These are phyloP conservation scores for Drosophila borborema DNA, from an alignment of 2,888 invertebrate species.

Conservation along the genomic window DNA sequence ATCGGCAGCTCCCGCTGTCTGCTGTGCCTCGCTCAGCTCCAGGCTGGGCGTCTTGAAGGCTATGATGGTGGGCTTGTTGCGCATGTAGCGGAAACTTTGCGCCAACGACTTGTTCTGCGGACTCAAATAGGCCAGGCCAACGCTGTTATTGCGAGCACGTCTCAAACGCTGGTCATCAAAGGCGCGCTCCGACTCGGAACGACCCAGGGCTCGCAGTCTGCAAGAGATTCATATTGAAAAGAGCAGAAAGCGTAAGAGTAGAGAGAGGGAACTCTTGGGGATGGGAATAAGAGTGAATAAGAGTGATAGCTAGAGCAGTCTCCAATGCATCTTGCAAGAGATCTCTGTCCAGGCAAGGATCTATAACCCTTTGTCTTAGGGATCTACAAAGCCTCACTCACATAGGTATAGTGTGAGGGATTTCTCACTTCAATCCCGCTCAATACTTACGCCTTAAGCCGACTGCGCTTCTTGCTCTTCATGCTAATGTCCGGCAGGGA, in stretches of 20 bases:
- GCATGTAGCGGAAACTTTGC: slow-evolving; percentile 95
- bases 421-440: no score
- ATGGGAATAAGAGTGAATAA: no score
- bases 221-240: neutral
- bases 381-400: neutral
- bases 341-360: no score
- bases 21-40: slow-evolving; percentile 88
- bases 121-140: slow-evolving; percentile 89
- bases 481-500: slow-evolving; percentile 94
- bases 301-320: no score
- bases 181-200: slow-evolving; percentile 92
- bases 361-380: neutral
- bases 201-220: slow-evolving; percentile 82
- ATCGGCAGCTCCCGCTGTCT: slow-evolving; percentile 86
- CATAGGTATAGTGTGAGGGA: neutral
- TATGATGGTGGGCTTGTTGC: slow-evolving; percentile 94
- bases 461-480: slow-evolving; percentile 89
- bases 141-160: slow-evolving; percentile 88
- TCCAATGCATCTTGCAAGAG: no score
- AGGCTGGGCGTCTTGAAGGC: slow-evolving; percentile 94
- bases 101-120: slow-evolving; percentile 93
- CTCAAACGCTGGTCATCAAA: slow-evolving; percentile 89
- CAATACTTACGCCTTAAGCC: slow-evolving; percentile 89
- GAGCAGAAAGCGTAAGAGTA: neutral
- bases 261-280: neutral